Conservation (phyloP, 2,888 invertebrate species). For the Penaeus monodon region DNA sequence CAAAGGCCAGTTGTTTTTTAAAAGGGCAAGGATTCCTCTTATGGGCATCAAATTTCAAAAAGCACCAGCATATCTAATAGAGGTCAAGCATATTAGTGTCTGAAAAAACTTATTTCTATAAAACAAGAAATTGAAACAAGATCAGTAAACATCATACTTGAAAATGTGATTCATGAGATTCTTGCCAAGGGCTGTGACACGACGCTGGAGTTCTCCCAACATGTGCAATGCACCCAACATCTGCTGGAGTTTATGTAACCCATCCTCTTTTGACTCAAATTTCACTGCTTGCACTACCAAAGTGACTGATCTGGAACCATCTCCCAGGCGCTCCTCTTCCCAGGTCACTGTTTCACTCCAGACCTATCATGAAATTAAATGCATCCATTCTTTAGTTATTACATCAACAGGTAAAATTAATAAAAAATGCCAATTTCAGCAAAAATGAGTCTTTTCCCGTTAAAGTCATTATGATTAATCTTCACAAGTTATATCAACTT, state of each 20-base stretch:
- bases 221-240: constrained; percentile 46
- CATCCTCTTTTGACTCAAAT: neutral
- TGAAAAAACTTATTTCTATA: too few relatives aligned
- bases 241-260: constrained; percentile 13
- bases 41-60: too few relatives aligned
- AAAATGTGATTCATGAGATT: constrained; percentile 59
- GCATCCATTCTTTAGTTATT: neutral
- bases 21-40: too few relatives aligned
- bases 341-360: constrained; percentile 51
- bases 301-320: constrained; percentile 14
- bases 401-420: neutral
- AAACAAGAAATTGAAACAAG: neutral
- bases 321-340: constrained; percentile 26
- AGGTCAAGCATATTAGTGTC: too few relatives aligned
- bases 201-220: constrained; percentile 54
- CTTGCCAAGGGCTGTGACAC: constrained; percentile 39
- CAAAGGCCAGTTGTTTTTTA: too few relatives aligned
- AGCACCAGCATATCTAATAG: too few relatives aligned
- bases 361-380: neutral
- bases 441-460: too few relatives aligned
- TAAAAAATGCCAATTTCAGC: neutral
- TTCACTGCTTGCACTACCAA: neutral
- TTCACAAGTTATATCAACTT: too few relatives aligned
- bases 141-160: constrained; percentile 24
- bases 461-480: too few relatives aligned